Percentiles rank a stretch among this genome's conserved stretches.
phyloP scores from a whole-genome alignment of 2,797 vertebrate genomes.

The Salmo trutta region DNA sequence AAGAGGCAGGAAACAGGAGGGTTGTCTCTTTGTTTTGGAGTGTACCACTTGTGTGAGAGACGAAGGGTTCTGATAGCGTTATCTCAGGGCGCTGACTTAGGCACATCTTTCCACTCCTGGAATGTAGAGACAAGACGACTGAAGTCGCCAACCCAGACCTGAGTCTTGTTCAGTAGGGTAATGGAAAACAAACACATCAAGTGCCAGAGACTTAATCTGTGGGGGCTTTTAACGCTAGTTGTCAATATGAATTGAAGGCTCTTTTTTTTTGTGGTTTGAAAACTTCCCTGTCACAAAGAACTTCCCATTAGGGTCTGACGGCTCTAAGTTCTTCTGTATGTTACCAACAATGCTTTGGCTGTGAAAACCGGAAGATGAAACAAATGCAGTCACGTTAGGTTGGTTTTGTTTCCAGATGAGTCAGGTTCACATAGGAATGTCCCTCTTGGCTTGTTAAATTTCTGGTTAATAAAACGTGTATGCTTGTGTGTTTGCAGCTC shows the following conservation, averaged over 20 bases:
- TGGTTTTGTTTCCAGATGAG: not conserved
- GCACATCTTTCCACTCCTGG: constrained; percentile 18
- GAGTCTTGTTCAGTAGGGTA: constrained; percentile 17
- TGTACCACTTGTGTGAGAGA: constrained; percentile 19
- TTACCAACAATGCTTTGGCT: not conserved
- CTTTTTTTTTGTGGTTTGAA: too few species aligned
- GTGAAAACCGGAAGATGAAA: constrained; percentile 5
- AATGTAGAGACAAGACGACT: constrained; percentile 31
- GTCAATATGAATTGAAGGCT: not conserved
- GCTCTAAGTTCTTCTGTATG: too few species aligned
- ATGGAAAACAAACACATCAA: not conserved
- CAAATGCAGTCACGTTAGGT: not conserved
- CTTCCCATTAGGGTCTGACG: too few species aligned
- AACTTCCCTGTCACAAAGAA: too few species aligned
- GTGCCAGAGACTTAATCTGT: too few species aligned
- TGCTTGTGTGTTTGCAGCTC: constrained; percentile 70
- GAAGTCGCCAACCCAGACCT: not conserved
- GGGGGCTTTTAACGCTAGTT: not conserved
- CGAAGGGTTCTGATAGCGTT: constrained; percentile 23
- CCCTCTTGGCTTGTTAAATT: too few species aligned
- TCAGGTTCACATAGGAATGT: not conserved
- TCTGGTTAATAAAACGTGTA: not conserved
- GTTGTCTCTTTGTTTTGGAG: not conserved
- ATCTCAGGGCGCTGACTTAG: constrained; percentile 28
- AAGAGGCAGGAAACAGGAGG: not conserved